Evolutionary conservation across 2,113 vertebrate species (phyloP).

Genomic region (Rutilus rutilus): DNA sequence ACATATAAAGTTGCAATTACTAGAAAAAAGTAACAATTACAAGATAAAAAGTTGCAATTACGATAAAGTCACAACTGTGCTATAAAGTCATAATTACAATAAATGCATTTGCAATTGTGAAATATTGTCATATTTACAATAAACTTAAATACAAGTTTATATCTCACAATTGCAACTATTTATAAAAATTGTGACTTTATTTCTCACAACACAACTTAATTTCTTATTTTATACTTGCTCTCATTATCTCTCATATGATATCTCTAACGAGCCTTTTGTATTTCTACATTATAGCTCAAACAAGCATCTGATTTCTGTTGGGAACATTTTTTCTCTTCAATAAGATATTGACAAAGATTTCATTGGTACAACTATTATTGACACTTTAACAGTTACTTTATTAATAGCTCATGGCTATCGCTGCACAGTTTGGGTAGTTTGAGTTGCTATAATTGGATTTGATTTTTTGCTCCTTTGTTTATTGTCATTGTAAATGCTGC

Average conservation of each 20-base stretch:
- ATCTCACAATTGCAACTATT: neutral
- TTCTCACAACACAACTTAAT: neutral
- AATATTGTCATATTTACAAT: too few relatives aligned
- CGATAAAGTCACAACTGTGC: neutral
- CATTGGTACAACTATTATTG: conserved; percentile 23
- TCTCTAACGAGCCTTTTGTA: neutral
- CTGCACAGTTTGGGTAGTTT: neutral
- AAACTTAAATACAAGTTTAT: neutral
- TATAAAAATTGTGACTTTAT: neutral
- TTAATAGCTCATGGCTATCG: conserved; percentile 21
- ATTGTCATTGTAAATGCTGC: neutral
- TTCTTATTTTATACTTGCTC: neutral
- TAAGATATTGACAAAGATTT: conserved; percentile 34
- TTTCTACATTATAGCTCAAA: neutral
- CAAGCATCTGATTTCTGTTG: conserved; percentile 1
- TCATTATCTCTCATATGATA: neutral
- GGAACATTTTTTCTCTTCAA: conserved; percentile 2
- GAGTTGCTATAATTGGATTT: conserved; percentile 18
- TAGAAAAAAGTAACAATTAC: neutral
- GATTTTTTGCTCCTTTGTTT: conserved; percentile 27
- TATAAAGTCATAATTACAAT: too few relatives aligned
- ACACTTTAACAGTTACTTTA: conserved; percentile 32
- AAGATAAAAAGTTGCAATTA: neutral
- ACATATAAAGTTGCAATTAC: neutral
- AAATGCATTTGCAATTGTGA: too few relatives aligned